These are phyloP conservation scores for Chromobotia macracanthus DNA, from an alignment of 2,797 vertebrate genomes.

Conservation along the genomic window DNA sequence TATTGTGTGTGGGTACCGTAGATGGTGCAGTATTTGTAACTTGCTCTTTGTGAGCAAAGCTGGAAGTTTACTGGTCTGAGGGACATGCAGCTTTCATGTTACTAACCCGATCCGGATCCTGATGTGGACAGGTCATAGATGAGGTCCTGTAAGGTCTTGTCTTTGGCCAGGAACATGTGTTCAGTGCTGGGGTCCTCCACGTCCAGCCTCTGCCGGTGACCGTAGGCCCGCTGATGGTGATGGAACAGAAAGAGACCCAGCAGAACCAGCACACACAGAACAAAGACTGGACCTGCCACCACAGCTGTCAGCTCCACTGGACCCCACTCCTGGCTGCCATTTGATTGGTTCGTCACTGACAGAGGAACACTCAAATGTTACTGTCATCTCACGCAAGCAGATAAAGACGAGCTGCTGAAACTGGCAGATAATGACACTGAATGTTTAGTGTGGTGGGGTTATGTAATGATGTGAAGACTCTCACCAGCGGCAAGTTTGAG, in stretches of 20 bases:
- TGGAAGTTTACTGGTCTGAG: no score
- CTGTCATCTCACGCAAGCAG: conserved; percentile 14
- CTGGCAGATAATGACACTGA: not conserved
- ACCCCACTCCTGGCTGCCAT: conserved; percentile 76
- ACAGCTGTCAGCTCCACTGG: conserved; percentile 90
- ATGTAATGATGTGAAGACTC: conserved; percentile 41
- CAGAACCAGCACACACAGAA: conserved; percentile 87
- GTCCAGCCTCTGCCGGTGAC: conserved; percentile 90
- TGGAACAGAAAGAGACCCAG: conserved; percentile 86
- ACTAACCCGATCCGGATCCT: conserved; percentile 92
- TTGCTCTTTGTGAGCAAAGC: no score
- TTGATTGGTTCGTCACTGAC: conserved; percentile 64
- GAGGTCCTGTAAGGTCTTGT: conserved; percentile 93
- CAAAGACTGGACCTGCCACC: conserved; percentile 88
- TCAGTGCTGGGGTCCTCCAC: conserved; percentile 94
- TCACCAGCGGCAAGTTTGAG: conserved; percentile 87
- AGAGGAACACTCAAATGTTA: no score
- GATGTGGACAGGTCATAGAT: conserved; percentile 96
- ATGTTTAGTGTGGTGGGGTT: not conserved
- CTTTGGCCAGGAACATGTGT: conserved; percentile 91
- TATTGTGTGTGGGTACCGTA: no score
- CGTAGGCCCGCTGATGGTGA: conserved; percentile 89
- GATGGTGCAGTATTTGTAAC: no score
- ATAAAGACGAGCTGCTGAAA: no score
- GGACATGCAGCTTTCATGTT: no score